Evolutionary conservation across 1,140 invertebrate genomes (phyloP), one percentile per base, ranked within the genome.

Genomic region (Calycopis cecrops): DNA sequence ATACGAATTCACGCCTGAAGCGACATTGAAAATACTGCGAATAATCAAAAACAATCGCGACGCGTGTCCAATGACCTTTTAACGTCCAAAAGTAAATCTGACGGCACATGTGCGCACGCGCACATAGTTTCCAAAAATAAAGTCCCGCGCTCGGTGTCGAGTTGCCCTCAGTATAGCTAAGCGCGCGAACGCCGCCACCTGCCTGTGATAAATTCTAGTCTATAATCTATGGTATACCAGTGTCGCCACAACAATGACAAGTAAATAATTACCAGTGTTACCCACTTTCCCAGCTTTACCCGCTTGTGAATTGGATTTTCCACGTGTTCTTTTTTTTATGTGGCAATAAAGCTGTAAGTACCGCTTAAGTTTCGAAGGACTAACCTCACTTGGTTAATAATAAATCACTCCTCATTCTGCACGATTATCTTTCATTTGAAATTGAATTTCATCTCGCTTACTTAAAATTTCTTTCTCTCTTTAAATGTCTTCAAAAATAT

Each of bases 1-100:
- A 28, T 28, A 2, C 6, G 21, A 28, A 44, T 16, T 12, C 16
- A 6, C 40, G 40, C 14, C 21, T 28, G 21, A 57, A 65, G 51
- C 50, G 54, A 63, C 60, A 60, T 57, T 70, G 60, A 69, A 71
- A 65, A 9, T 61, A 55, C 34, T 42, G 56, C 44, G 53, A 58
- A 64, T 67, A 60, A 62, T 66, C 53, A 65, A 70, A 72, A 69
- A 71, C 65, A 70, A 73, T 65, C 62, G 59, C 54, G 67, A 48
- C 50, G 48, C 65, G 55, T 85, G 82, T 83, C 76, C 79, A 83
- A 83, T 76, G 82, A 85, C 79, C 82, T 85, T 85, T 85, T 67
- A 53, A 50, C 69, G 64, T 79, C 81, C 75, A 78, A 85, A 85
- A 82, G 79, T 78, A 79, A 78, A 61, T 64, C 58, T 75, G 76